Base-by-base conservation (phyloP, 1,140 invertebrate genomes). In the Maconellicoccus hirsutus region DNA sequence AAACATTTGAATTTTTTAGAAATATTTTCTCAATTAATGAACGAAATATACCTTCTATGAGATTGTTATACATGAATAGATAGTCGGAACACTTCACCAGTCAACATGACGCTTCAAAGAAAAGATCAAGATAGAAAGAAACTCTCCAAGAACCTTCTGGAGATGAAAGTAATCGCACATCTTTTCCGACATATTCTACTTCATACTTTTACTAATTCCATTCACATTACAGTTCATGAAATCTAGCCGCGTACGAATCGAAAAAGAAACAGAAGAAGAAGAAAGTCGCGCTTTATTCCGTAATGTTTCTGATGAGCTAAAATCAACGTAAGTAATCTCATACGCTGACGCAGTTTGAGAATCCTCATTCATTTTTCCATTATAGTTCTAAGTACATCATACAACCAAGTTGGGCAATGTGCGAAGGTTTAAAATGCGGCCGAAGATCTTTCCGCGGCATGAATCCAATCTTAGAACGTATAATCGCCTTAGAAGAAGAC, bases 391-490 rank as follows among this genome's bases (percentile, higher is more conserved):
- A 86, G 77, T 91, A 83, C 75, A 82, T 90, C 25, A 83, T 89
- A 39, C 89, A 93, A 80, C 83, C 86, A 1, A 94, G 91, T 79
- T 90, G 86, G 78, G 79, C 84, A 10, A 84, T 84, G 71, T 92
- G 89, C 77, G 88, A 90, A 77, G 81, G 87, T 73, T 80, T 95
- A 10, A 81, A 86, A 14, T 89, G 89, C 77, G 93, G 93, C 6
- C 82, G 93, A 75, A 79, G 93, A 61, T 94, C 92, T 72, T 96
- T 87, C 79, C 86, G 87, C 75, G 93, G 93, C 12, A 92, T 92
- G 84, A 96, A 96, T 81, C 89, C 90, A 42, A 90, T 90, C 79
- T 85, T 95, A 73, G 93, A 96, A 78, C 84, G 84, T 72, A 72
- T 90, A 7, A 86, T 91, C 84, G 77, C 79, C 73, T 72, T 76